Evolutionary conservation across 35 echinoderm and acorn worm genomes (phyloP), one percentile per base, ranked within the genome.

Genomic region (Apostichopus japonicus): DNA sequence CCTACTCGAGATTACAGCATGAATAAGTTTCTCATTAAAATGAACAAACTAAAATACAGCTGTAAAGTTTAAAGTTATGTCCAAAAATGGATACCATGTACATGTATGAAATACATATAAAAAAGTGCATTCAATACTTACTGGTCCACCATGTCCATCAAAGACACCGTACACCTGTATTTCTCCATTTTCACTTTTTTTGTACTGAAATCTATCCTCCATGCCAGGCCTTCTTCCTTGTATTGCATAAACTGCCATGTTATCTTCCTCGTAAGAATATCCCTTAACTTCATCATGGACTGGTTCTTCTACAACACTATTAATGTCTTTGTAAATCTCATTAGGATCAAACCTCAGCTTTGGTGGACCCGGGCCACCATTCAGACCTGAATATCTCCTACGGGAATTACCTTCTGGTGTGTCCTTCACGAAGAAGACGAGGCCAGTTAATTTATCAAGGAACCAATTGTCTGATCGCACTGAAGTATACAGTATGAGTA

Each of bases 91-190:
- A 44, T 44, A 44, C 33, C 33, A 44, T 44, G 33, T 44, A 44
- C 33, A 44, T 44, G 33, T 44, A 44, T 44, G 33, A 44, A 44
- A 44, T 44, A 44, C 4, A 44, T 44, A 44, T 44, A 44, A 44
- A 44, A 44, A 44, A 44, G 33, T 3, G 0, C 4, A 44, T 44
- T 44, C 33, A 44, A 77, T 81, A 79, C 92, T 54, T 92, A 98
- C 96, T 94, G 90, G 86, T 93, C 96, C 96, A n/a, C 96, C 96
- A 86, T 98, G 96, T 2, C 96, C 96, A 91, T 98, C 96, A 91
- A 94, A 98, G 65, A 98, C 92, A 24, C 96, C 96, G 77, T 92
- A 98, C 56, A 98, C 54, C 8, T 78, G 56, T 9, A 96, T 81
- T 11, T 89, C 86, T 53, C 93, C 94, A 70, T 93, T 86, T 8